Percentiles rank a stretch among this genome's conserved stretches.
Evolutionary conservation across 2,888 invertebrate genomes (phyloP).

Genomic region (Philereme transversata): DNA sequence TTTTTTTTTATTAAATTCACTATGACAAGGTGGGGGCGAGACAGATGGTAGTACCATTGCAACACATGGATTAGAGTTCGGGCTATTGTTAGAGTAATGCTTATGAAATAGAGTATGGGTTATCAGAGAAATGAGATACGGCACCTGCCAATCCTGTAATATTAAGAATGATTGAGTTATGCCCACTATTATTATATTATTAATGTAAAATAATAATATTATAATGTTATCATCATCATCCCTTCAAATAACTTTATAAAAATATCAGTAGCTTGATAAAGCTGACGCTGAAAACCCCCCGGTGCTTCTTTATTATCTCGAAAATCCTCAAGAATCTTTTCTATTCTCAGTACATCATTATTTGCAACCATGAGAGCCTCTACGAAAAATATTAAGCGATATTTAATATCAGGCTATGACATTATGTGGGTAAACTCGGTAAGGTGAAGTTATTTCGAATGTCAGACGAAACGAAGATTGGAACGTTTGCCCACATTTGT

Average conservation of each 20-base stretch:
- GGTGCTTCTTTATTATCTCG: slow-evolving; percentile 40
- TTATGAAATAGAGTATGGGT: no score
- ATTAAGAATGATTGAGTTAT: no score
- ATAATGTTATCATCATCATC: slow-evolving; percentile 7
- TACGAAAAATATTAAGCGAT: slow-evolving; percentile 42
- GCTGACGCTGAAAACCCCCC: slow-evolving; percentile 37
- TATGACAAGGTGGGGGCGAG: no score
- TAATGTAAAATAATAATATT: no score
- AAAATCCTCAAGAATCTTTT: slow-evolving; percentile 37
- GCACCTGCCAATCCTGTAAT: no score
- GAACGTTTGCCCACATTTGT: slow-evolving; percentile 65
- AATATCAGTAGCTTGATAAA: slow-evolving; percentile 37
- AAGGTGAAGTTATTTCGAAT: slow-evolving; percentile 50
- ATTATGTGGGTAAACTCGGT: slow-evolving; percentile 39
- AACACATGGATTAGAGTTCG: no score
- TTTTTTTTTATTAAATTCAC: no score
- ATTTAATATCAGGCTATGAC: slow-evolving; percentile 43
- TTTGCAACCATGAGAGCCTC: slow-evolving; percentile 33
- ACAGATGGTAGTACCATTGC: no score
- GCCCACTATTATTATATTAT: no score
- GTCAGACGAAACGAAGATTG: slow-evolving; percentile 59
- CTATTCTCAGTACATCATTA: slow-evolving; percentile 42
- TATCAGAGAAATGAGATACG: no score
- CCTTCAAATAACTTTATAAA: slow-evolving; percentile 34
- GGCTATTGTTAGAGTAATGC: no score